Base-by-base conservation (phyloP, 2,797 vertebrate species). In the Sebastes diploproa region DNA sequence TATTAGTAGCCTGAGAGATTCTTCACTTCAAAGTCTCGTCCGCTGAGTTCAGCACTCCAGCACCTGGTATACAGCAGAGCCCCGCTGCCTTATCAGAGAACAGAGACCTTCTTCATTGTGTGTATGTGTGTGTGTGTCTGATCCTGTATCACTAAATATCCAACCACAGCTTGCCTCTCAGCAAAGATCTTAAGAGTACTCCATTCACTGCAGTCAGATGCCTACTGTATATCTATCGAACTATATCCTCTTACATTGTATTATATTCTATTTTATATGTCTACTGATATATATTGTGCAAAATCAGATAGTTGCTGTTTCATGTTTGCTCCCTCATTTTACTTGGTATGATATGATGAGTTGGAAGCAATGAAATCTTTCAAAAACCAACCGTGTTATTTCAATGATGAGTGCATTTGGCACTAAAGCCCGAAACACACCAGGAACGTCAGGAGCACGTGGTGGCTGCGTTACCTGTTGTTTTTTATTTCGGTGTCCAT, bases 11-110 rank as follows among this genome's bases (percentile, higher is more conserved):
- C 72, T 66, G 69, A 81, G 78, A 76, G 75, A 54, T 78, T 78
- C 62, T 71, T 69, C 52, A 82, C 74, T 81, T 86, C 63, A 64
- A 54, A 82, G 50, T 79, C 70, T 22, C n/a, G 32, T 84, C 73
- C 30, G 54, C 81, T 82, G 50, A 77, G 75, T 81, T 83, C 80
- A 86, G 78, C 83, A 80, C 71, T 55, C 30, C 42, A 75, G 62
- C 81, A 83, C 75, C 82, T 85, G 54, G 34, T 80, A 14, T n/a
- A 64, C 59, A 69, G 38, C 66, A 55, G 54, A 54, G 72, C 56
- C 63, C 16, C 55, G 5, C 30, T 84, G 52, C 34, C 73, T 73
- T 75, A 79, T 87, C 77, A 56, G 50, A 58, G n/a, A 16, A 30
- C 55, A 58, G 25, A 46, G 62, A 27, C 6, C 22, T 25, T 58